Conservation (phyloP, 2,888 invertebrate genomes). For the Hybos culiciformis region DNA sequence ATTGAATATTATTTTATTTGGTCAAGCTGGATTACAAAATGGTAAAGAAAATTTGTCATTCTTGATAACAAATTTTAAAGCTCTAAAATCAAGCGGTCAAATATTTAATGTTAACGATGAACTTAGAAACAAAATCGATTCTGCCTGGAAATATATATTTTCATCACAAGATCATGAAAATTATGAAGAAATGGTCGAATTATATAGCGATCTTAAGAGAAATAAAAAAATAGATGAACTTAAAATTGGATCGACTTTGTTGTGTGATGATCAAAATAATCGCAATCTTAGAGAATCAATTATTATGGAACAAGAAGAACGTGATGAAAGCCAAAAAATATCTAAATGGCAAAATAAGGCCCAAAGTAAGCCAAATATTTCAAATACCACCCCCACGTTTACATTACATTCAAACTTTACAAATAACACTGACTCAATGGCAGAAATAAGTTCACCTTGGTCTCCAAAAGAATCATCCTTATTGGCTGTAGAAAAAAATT, state of each 20-base stretch:
- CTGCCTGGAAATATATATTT: conserved; percentile 41
- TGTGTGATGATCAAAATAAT: conserved; percentile 19
- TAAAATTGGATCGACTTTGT: conserved; percentile 22
- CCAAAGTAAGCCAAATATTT: neutral
- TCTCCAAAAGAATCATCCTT: neutral
- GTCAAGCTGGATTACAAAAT: conserved; percentile 43
- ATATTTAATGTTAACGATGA: conserved; percentile 31
- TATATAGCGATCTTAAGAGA: conserved; percentile 20
- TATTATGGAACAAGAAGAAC: conserved; percentile 5
- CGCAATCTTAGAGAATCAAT: conserved; percentile 8
- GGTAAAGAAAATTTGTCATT: conserved; percentile 38
- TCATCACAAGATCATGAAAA: conserved; percentile 31
- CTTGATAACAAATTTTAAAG: conserved; percentile 30
- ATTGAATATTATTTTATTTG: conserved; percentile 45
- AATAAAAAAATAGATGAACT: conserved; percentile 24
- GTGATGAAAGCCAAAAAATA: neutral
- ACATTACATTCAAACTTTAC: no score
- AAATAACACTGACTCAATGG: no score
- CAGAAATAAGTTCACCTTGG: no score
- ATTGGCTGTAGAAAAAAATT: neutral
- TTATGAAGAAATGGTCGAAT: conserved; percentile 23
- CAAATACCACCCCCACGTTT: no score
- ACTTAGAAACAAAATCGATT: conserved; percentile 38
- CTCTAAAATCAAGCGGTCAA: conserved; percentile 23
- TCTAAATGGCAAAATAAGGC: conserved; percentile 6